Base-by-base conservation (phyloP, 2,888 invertebrate genomes). In the Eucera pruinosa region DNA sequence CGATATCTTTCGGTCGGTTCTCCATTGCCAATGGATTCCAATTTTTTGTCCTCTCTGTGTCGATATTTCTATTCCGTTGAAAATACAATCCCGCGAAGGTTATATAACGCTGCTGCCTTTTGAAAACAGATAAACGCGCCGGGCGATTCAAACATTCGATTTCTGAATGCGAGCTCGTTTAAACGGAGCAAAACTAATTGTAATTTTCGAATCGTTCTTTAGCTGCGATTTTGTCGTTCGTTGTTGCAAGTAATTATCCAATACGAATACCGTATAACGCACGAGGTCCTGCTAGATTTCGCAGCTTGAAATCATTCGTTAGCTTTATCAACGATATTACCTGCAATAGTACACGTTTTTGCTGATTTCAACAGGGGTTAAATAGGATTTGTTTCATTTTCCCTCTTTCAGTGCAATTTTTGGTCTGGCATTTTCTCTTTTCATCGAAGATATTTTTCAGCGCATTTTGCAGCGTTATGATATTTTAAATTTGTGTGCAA, bases 1-100 rank as follows among this genome's bases (percentile, higher is more conserved):
- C 57, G 43, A 50, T 77, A 70, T 41, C 58, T 64, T 64, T 70
- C 62, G 50, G 39, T 60, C 45, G 54, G 18, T 39, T 64, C 52
- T 65, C 23, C 57, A 20, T 20, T 15, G 50, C 13, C 57, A 11
- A 62, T 78, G 43, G 57, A 65, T 78, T 47, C 27, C 50, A 60
- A 60, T 50, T 20, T 15, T 45, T 15, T 41, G 25, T 23, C 9
- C 23, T 27, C 27, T 41, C 18, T 25, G 18, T 47, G n/a, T 2
- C 33, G 20, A 36, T 48, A 47, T 23, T 33, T 25, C 33, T n/a
- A n/a, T n/a, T 25, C 33, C 27, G n/a, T 41, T 18, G 55, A 45
- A 45, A 43, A 45, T 57, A 61, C 70, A 61, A 52, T 33, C 18
- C 20, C 45, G 33, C n/a, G 50, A n/a, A 61, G 50, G 30, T 70